phyloP scores from a whole-genome alignment of 2,797 vertebrate species.

The Peromyscus melanophrys region DNA sequence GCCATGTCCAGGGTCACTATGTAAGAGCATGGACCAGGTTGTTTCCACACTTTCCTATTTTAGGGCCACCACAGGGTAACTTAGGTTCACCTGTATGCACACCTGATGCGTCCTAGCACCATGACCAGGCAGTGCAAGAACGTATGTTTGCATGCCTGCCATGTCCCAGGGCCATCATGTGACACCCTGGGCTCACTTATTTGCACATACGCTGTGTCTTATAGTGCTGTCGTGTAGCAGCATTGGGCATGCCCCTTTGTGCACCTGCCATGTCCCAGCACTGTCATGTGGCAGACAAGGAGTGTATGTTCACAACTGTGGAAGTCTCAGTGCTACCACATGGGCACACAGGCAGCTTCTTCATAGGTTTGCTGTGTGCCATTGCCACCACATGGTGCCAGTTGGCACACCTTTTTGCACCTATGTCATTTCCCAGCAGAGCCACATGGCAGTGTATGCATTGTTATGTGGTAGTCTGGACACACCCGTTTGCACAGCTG shows the following conservation, averaged over 20 bases:
- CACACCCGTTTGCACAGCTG: background rate
- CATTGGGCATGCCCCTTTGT: background rate
- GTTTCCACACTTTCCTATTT: accelerated
- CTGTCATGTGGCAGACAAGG: background rate
- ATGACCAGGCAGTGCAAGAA: background rate
- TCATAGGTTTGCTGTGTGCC: background rate
- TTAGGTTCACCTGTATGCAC: background rate
- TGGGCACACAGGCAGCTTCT: background rate
- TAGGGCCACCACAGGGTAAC: background rate
- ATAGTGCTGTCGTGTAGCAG: background rate
- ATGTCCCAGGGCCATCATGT: background rate
- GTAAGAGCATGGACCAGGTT: background rate
- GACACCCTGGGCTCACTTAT: too few species aligned
- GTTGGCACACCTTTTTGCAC: background rate
- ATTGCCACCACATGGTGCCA: background rate
- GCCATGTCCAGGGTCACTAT: background rate
- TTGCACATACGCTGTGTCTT: background rate
- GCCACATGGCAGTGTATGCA: background rate
- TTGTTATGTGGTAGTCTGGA: background rate
- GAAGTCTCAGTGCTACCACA: background rate
- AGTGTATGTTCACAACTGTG: background rate
- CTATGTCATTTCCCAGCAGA: background rate
- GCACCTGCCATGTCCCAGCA: background rate
- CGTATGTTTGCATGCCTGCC: background rate
- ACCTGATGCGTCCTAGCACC: background rate